Conservation (phyloP, 2,797 vertebrate genomes). For the Threskiornis aethiopicus region DNA sequence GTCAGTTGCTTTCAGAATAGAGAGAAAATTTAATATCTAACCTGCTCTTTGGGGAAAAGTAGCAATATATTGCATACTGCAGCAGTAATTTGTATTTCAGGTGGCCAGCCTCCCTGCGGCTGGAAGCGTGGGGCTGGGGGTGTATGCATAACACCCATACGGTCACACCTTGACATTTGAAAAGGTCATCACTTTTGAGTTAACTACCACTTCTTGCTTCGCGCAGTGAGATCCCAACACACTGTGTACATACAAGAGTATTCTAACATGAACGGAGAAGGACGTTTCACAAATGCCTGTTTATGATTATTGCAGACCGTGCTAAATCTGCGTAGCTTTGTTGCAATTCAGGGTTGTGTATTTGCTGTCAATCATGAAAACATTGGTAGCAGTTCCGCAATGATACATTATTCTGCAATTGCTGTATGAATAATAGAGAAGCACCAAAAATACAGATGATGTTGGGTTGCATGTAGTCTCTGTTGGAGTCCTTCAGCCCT, state of each 20-base stretch:
- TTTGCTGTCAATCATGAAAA: not conserved
- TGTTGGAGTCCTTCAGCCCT: not conserved
- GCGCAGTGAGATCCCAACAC: not conserved
- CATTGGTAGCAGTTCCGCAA: not conserved
- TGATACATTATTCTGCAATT: fast-evolving
- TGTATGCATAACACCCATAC: not conserved
- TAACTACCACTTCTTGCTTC: not conserved
- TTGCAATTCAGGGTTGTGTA: not conserved
- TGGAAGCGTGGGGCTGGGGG: not conserved
- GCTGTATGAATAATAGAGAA: not conserved
- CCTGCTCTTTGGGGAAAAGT: not conserved
- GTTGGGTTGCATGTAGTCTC: not conserved
- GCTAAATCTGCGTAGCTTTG: not conserved
- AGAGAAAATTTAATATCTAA: not conserved
- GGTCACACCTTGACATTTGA: not conserved
- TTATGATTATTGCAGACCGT: not conserved
- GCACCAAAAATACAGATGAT: not conserved
- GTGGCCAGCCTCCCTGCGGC: not conserved
- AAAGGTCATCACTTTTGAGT: not conserved
- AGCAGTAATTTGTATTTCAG: not conserved
- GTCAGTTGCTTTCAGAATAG: not conserved
- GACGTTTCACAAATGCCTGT: not conserved
- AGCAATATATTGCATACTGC: not conserved
- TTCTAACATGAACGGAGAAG: not conserved
- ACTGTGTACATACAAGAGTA: not conserved